Base-by-base conservation (phyloP, 2,888 invertebrate genomes). In the Stegana nigrithorax region DNA sequence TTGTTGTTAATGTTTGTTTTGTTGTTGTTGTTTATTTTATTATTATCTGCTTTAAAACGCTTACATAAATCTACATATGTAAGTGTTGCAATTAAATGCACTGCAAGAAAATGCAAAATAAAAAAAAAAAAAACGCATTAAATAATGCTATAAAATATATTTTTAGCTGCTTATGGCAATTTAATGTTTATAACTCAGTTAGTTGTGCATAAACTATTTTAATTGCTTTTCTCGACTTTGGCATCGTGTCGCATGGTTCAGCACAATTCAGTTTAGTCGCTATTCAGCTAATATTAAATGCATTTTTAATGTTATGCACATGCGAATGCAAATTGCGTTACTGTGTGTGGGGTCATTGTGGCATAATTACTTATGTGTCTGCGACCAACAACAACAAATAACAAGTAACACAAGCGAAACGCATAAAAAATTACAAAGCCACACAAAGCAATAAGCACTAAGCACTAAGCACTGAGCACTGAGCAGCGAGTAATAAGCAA, bases 201-300 rank as follows among this genome's bases (percentile, higher is more conserved):
- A 55, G 61, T 62, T 67, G 73, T 59, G 63, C 17, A 69, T 69
- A 67, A 71, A 14, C 8, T 14, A 14, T 23, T 47, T 47, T 65
- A 69, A 69, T 76, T 76, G 72, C 70, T 75, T 76, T 68, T 69
- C 68, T 71, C 68, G 69, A 68, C 77, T 69, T 73, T 78, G 66
- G 57, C 59, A 65, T 50, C 14, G 17, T 58, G 44, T 58, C 65
- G 21, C 39, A 47, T 45, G 25, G 45, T 47, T 60, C 39, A 21
- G 14, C 44, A 64, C 63, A 62, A 64, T 36, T 23, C 39, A 42
- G 21, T 63, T 23, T 55, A 56, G 23, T 60, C 58, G 58, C 59
- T 27, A 55, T 65, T 67, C 19, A 8, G 1, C 21, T 45, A 10
- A 6, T 59, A 10, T 39, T 12, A 23, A 8, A 63, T 62, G 64